These are phyloP conservation scores for Eira barbara DNA, from an alignment of 2,113 vertebrate species.

Conservation along the genomic window DNA sequence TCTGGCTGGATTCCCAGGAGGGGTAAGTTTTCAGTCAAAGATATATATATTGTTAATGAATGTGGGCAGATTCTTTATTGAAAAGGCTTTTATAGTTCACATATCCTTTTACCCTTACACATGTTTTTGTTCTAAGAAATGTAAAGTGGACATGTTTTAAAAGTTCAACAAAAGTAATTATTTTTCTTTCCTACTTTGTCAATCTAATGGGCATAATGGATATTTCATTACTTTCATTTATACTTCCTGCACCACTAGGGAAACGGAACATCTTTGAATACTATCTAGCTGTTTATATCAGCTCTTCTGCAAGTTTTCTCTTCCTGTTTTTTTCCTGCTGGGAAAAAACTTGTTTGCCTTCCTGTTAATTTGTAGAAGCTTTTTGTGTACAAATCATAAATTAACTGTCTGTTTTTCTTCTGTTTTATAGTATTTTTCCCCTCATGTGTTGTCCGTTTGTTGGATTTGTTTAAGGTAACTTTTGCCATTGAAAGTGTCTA, in stretches of 20 bases:
- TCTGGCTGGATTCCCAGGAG: background rate
- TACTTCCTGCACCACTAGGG: background rate
- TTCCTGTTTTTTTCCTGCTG: background rate
- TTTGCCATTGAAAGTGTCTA: background rate
- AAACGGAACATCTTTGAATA: background rate
- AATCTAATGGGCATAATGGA: background rate
- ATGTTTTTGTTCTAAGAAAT: background rate
- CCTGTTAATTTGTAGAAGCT: background rate
- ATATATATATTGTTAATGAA: background rate
- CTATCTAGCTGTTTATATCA: background rate
- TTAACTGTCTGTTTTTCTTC: background rate
- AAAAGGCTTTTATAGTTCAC: background rate
- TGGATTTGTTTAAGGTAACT: background rate
- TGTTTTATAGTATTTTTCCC: background rate
- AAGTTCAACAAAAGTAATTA: background rate
- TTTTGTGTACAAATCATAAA: background rate
- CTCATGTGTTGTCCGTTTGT: background rate
- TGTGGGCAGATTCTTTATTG: background rate
- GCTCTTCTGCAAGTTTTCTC: background rate
- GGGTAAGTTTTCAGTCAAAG: background rate
- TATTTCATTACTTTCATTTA: background rate
- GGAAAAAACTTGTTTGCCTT: background rate
- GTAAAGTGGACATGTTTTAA: background rate
- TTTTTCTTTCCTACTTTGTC: background rate
- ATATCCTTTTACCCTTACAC: background rate